Conservation (phyloP, 2,113 vertebrate genomes). For the Lethenteron reissneri region DNA sequence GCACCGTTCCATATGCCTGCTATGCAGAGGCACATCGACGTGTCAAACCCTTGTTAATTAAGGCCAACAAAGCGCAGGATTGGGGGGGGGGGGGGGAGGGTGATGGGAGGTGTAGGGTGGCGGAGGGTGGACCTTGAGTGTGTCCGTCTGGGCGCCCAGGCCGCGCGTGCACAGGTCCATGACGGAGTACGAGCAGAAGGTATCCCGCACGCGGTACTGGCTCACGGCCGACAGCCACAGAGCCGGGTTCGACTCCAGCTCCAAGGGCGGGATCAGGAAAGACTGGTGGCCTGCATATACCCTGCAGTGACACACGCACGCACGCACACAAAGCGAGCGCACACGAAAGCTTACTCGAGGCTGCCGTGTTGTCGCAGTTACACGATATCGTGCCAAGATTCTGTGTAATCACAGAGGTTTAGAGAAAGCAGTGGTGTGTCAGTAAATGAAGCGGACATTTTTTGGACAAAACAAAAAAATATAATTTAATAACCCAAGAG, state of each 20-base stretch:
- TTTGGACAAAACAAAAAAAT: no score
- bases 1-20: no score
- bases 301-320: slow-evolving; percentile 14
- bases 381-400: background rate
- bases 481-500: no score
- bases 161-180: slow-evolving; percentile 97
- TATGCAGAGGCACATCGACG: no score
- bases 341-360: no score
- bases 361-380: no score
- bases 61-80: no score
- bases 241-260: slow-evolving; percentile 69
- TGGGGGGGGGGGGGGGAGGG: no score
- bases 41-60: no score
- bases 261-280: slow-evolving; percentile 68
- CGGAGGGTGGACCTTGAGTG: slow-evolving; percentile 38
- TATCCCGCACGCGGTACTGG: slow-evolving; percentile 73
- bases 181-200: slow-evolving; percentile 86
- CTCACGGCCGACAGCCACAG: slow-evolving; percentile 79
- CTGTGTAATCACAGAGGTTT: background rate
- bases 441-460: no score
- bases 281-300: slow-evolving; percentile 74
- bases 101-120: no score
- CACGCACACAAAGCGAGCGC: no score
- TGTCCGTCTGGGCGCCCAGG: slow-evolving; percentile 53
- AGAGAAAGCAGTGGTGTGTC: background rate